These are phyloP conservation scores for Nymphicus hollandicus DNA, from an alignment of 2,113 vertebrate species.

Conservation along the genomic window DNA sequence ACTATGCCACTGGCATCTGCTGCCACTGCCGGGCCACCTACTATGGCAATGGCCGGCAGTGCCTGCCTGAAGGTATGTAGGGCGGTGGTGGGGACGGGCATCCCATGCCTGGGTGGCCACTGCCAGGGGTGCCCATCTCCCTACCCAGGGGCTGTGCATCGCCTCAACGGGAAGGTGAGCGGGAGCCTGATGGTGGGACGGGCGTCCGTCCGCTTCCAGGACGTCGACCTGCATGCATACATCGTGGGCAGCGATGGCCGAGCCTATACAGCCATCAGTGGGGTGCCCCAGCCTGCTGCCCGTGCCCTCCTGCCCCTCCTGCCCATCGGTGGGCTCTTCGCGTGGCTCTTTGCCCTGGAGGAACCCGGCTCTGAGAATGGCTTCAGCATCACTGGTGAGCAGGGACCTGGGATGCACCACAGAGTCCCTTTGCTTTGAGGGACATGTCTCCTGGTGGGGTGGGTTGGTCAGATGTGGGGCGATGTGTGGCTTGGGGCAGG, in stretches of 20 bases:
- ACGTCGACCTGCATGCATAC: conserved; percentile 87
- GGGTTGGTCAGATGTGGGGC: not conserved
- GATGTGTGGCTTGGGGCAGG: not conserved
- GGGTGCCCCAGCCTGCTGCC: conserved; percentile 83
- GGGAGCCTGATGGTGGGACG: conserved; percentile 82
- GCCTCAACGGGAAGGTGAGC: conserved; percentile 92
- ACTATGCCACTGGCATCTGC: conserved; percentile 86
- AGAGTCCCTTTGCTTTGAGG: fast-evolving
- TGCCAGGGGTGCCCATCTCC: not conserved
- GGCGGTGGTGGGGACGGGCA: not conserved
- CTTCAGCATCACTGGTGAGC: conserved; percentile 87
- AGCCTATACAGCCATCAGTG: conserved; percentile 90
- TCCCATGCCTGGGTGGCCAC: not conserved
- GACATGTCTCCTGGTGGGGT: not conserved
- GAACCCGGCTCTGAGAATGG: conserved; percentile 87
- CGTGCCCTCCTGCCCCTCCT: conserved; percentile 87
- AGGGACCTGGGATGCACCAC: fast-evolving
- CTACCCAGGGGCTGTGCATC: conserved; percentile 84
- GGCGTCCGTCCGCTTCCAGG: conserved; percentile 23
- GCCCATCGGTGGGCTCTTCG: conserved; percentile 87
- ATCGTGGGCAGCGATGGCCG: conserved; percentile 91
- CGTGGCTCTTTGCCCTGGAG: conserved; percentile 95
- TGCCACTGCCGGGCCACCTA: conserved; percentile 87
- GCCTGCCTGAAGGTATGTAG: conserved; percentile 85
- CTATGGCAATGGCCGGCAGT: conserved; percentile 77